Percentiles rank a stretch among this genome's conserved stretches.
Evolutionary conservation across 2,888 invertebrate genomes (phyloP).

Genomic region (Molorchus minor): DNA sequence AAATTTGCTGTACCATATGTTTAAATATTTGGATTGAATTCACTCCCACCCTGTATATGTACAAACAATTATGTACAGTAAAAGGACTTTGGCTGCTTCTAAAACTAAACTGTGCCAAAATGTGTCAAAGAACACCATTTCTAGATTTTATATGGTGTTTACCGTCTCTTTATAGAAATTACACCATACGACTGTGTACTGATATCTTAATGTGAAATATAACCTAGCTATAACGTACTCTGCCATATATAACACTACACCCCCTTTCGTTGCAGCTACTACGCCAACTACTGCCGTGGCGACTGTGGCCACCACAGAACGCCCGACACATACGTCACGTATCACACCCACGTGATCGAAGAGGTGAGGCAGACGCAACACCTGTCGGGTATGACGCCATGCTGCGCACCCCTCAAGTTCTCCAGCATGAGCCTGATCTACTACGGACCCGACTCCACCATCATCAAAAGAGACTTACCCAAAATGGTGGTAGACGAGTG

Average conservation of each 20-base stretch:
- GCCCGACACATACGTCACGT: slow-evolving; percentile 84
- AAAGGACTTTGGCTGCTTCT: too few relatives aligned
- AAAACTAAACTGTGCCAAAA: too few relatives aligned
- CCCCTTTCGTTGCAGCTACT: slow-evolving; percentile 71
- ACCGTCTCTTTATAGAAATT: too few relatives aligned
- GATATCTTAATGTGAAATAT: too few relatives aligned
- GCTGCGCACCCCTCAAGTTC: slow-evolving; percentile 92
- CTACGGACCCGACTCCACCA: slow-evolving; percentile 88
- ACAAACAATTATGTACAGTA: too few relatives aligned
- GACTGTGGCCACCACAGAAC: slow-evolving; percentile 84
- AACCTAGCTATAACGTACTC: too few relatives aligned
- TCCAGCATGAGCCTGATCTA: slow-evolving; percentile 93
- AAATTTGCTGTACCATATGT: too few relatives aligned
- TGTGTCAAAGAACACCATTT: too few relatives aligned
- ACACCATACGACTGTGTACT: too few relatives aligned
- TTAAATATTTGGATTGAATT: too few relatives aligned
- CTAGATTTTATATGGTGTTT: too few relatives aligned
- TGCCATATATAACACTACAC: background rate
- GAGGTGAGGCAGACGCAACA: slow-evolving; percentile 83
- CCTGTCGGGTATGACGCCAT: slow-evolving; percentile 83
- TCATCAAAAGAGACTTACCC: slow-evolving; percentile 92
- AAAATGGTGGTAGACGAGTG: slow-evolving; percentile 97
- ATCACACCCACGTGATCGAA: slow-evolving; percentile 91
- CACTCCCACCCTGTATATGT: too few relatives aligned
- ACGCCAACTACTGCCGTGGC: slow-evolving; percentile 93